Evolutionary conservation across 2,797 vertebrate species (phyloP).

Genomic region (Chloroceryle inda): DNA sequence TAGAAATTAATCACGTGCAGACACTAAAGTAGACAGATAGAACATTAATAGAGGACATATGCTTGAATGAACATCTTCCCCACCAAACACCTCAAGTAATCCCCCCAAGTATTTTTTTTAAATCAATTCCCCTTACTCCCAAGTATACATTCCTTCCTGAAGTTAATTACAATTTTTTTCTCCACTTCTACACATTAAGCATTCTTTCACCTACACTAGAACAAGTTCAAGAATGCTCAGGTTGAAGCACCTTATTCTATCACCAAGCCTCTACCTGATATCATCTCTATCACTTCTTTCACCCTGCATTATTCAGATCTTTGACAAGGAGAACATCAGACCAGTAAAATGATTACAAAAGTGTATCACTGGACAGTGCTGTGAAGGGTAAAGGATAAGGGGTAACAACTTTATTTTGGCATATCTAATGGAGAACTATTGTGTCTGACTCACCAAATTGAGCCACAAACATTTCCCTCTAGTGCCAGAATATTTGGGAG

Average conservation of each 20-base stretch:
- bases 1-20: background rate
- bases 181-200: background rate
- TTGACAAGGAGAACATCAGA: background rate
- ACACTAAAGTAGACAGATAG: background rate
- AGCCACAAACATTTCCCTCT: background rate
- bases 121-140: background rate
- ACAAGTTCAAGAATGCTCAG: background rate
- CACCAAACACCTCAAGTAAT: background rate
- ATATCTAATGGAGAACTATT: background rate
- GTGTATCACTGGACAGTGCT: background rate
- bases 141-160: background rate
- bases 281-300: background rate
- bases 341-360: background rate
- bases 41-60: fast-evolving
- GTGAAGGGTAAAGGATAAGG: background rate
- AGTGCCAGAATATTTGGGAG: background rate
- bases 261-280: background rate
- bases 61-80: background rate
- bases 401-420: background rate
- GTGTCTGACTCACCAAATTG: background rate
- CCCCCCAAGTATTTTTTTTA: fast-evolving
- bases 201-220: background rate
- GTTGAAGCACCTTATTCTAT: background rate
- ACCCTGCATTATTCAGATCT: background rate
- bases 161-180: background rate